Conservation (phyloP, 2,113 vertebrate species). For the Toxostoma redivivum region DNA sequence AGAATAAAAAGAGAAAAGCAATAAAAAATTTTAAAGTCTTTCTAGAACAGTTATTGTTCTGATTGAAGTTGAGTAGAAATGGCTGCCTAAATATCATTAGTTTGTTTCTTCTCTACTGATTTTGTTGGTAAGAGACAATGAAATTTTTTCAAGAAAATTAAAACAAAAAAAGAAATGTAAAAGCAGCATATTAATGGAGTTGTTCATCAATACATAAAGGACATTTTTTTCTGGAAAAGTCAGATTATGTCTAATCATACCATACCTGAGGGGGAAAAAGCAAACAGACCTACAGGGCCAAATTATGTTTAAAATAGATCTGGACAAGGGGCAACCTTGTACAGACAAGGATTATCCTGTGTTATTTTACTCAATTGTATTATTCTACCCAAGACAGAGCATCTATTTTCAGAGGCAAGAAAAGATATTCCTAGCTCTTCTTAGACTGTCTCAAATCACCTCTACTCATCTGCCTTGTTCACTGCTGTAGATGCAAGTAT, state of each 20-base stretch:
- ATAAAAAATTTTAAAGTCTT: not conserved
- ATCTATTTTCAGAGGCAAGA: not conserved
- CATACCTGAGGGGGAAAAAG: not conserved
- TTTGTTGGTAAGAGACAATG: not conserved
- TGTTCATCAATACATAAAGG: not conserved
- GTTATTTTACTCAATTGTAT: not conserved
- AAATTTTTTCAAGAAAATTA: not conserved
- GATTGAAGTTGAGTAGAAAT: not conserved
- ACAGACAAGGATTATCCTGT: not conserved
- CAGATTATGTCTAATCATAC: not conserved
- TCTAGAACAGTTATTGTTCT: not conserved
- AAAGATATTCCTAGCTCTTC: not conserved
- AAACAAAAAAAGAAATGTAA: not conserved
- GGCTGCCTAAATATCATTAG: not conserved
- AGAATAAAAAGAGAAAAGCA: not conserved
- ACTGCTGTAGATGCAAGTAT: not conserved
- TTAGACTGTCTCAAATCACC: not conserved
- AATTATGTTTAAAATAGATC: not conserved
- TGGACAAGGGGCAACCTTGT: not conserved
- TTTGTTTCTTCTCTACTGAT: not conserved
- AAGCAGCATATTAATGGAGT: not conserved
- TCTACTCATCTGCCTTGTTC: not conserved
- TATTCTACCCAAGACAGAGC: not conserved
- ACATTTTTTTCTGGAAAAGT: not conserved
- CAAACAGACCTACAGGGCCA: not conserved